Evolutionary conservation across 1,140 invertebrate species (phyloP).

Genomic region (Solen grandis): DNA sequence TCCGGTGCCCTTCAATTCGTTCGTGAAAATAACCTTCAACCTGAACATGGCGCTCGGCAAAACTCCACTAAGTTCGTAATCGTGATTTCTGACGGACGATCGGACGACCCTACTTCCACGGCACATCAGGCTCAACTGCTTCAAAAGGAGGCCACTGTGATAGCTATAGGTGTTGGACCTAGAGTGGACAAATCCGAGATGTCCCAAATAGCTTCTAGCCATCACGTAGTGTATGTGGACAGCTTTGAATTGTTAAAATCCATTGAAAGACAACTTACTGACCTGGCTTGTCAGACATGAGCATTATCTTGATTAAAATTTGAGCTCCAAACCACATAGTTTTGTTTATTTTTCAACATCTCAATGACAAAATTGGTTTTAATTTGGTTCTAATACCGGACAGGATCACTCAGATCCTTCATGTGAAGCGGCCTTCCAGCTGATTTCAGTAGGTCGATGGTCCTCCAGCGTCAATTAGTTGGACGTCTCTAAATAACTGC

Average conservation of each 20-base stretch:
- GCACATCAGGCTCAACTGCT: conserved; percentile 32
- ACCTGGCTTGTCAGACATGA: conserved; percentile 22
- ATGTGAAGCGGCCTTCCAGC: too few relatives aligned
- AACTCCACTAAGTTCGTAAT: conserved; percentile 51
- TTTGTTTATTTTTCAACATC: too few relatives aligned
- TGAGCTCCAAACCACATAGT: too few relatives aligned
- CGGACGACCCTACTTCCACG: conserved; percentile 25
- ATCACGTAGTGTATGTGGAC: conserved; percentile 43
- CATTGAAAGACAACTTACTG: conserved; percentile 45
- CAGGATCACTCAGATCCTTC: too few relatives aligned
- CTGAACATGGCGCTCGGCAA: conserved; percentile 32
- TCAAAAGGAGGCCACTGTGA: conserved; percentile 23
- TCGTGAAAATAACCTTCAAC: conserved; percentile 9
- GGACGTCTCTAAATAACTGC: too few relatives aligned
- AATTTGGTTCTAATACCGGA: too few relatives aligned
- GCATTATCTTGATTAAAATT: too few relatives aligned
- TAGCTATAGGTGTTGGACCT: conserved; percentile 57
- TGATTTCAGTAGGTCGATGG: too few relatives aligned
- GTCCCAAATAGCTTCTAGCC: conserved; percentile 41
- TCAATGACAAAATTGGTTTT: too few relatives aligned
- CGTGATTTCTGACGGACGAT: conserved; percentile 57
- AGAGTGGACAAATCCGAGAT: conserved; percentile 50
- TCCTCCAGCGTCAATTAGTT: too few relatives aligned
- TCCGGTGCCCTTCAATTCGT: conserved; percentile 22
- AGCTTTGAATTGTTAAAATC: conserved; percentile 40